Percentiles rank a stretch among this genome's conserved stretches.
Evolutionary conservation across 2,888 invertebrate genomes (phyloP).

Genomic region (Rhingia rostrata): DNA sequence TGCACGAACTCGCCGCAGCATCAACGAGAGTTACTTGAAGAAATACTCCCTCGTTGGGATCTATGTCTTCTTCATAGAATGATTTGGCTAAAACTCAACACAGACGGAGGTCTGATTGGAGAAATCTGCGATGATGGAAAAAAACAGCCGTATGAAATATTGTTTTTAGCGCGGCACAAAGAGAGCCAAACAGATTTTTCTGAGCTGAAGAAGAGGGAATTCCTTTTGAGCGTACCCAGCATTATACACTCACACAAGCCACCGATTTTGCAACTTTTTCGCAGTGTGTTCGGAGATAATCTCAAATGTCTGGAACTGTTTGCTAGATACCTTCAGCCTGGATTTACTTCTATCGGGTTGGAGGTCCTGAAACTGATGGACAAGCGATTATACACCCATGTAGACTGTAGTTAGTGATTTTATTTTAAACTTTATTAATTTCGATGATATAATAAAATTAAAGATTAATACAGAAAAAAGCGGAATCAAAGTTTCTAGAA

Average conservation of each 20-base stretch:
- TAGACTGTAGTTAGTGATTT: conserved; percentile 7
- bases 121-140: conserved; percentile 86
- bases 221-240: conserved; percentile 94
- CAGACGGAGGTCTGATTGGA: conserved; percentile 87
- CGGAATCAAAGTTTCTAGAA: conserved; percentile 31
- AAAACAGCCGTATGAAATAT: conserved; percentile 95
- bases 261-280: conserved; percentile 87
- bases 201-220: conserved; percentile 83
- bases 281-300: conserved; percentile 82
- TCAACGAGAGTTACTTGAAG: conserved; percentile 86
- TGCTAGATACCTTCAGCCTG: conserved; percentile 93
- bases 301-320: conserved; percentile 93
- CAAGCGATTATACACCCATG: conserved; percentile 77
- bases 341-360: conserved; percentile 93
- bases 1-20: conserved; percentile 93
- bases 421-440: conserved; percentile 51
- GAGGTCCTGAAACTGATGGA: conserved; percentile 94
- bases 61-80: conserved; percentile 89
- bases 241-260: conserved; percentile 98
- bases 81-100: conserved; percentile 91
- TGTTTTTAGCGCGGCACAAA: conserved; percentile 86
- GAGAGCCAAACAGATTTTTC: conserved; percentile 72
- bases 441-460: conserved; percentile 55
- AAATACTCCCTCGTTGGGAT: conserved; percentile 92
- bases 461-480: conserved; percentile 59